Conservation (phyloP, 1,140 invertebrate genomes). For the Drosophila nasuta region DNA sequence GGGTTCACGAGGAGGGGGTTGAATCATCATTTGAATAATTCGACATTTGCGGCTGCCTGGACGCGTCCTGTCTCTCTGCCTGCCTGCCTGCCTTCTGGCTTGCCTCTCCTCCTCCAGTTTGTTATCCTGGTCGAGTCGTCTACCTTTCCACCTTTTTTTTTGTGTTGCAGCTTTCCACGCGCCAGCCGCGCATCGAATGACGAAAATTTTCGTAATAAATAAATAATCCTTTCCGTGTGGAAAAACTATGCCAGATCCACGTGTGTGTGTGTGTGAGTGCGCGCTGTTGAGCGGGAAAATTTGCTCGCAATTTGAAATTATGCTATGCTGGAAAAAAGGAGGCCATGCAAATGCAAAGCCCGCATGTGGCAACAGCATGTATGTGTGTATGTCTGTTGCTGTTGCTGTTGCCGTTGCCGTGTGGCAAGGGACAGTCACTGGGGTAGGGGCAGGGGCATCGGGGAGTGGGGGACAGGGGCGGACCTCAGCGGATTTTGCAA, state of each 20-base stretch:
- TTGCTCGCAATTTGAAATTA: conserved; percentile 81
- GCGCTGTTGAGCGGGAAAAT: conserved; percentile 64
- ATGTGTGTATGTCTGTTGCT: conserved; percentile 14
- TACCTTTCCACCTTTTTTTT: conserved; percentile 37
- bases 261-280: conserved; percentile 38
- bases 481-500: conserved; percentile 43
- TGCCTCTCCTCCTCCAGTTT: conserved; percentile 15
- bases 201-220: conserved; percentile 82
- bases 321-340: conserved; percentile 56
- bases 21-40: conserved; percentile 83
- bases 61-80: background rate
- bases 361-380: conserved; percentile 59
- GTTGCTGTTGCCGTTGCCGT: too few species aligned
- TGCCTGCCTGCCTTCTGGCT: background rate
- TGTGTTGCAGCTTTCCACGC: conserved; percentile 70
- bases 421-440: conserved; percentile 34
- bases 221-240: conserved; percentile 72
- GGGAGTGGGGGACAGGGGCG: background rate
- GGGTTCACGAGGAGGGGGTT: conserved; percentile 58
- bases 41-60: conserved; percentile 72
- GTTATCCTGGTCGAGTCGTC: conserved; percentile 30
- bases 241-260: conserved; percentile 44
- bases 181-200: conserved; percentile 78
- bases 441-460: background rate
- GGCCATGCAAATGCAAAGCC: conserved; percentile 74